Conservation (phyloP, 2,797 vertebrate species). For the Uromys caudimaculatus region DNA sequence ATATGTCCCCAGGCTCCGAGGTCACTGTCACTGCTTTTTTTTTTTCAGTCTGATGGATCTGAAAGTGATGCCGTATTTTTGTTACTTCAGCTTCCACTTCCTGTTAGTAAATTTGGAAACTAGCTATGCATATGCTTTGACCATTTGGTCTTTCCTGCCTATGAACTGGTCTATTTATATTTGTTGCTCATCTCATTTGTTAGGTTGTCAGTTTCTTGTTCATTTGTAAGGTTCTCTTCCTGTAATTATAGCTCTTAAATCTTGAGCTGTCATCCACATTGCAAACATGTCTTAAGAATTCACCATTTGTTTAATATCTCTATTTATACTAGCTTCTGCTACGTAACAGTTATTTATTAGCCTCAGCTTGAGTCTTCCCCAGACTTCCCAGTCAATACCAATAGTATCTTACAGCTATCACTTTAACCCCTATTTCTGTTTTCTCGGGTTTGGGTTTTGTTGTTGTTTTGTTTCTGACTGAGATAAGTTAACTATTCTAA, state of each 20-base stretch:
- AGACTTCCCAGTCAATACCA: constrained; percentile 27
- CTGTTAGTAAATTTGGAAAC: constrained; percentile 23
- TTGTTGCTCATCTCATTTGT: constrained; percentile 57
- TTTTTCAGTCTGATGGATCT: not conserved
- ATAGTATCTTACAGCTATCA: not conserved
- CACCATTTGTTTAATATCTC: constrained; percentile 64
- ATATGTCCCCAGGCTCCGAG: not conserved
- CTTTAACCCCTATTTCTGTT: not conserved
- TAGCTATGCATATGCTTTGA: not conserved
- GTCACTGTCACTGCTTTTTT: not conserved
- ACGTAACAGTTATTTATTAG: not conserved
- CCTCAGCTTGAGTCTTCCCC: not conserved
- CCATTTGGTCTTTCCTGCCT: constrained; percentile 31
- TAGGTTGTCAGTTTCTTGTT: constrained; percentile 57
- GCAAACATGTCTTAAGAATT: constrained; percentile 63
- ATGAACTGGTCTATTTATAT: constrained; percentile 47
- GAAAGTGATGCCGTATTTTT: constrained; percentile 8
- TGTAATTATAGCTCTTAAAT: constrained; percentile 70
- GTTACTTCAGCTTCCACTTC: constrained; percentile 16
- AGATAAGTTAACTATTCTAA: not conserved
- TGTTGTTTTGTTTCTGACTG: not conserved
- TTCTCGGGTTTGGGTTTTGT: not conserved
- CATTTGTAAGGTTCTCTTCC: constrained; percentile 59
- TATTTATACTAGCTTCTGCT: constrained; percentile 42
- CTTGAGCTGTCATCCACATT: constrained; percentile 53